phyloP scores from a whole-genome alignment of 2,888 invertebrate genomes.

The Desoria tigrina region DNA sequence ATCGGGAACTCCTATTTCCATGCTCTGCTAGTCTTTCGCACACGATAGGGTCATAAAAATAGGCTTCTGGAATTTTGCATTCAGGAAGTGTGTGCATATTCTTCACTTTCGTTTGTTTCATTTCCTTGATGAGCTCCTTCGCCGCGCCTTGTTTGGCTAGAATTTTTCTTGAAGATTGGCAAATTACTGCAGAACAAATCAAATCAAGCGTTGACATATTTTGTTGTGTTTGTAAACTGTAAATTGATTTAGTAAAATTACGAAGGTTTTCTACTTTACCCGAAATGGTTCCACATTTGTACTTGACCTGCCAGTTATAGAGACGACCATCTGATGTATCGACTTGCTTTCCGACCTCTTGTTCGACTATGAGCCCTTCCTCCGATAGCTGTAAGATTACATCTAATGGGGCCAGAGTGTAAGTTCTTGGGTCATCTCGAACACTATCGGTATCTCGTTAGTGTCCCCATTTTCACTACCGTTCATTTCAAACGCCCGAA shows the following conservation, averaged over 20 bases:
- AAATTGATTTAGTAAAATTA: background rate
- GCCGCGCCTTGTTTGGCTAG: slow-evolving; percentile 19
- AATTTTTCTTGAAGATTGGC: background rate
- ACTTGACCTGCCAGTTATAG: slow-evolving; percentile 8
- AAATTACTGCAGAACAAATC: slow-evolving; percentile 1
- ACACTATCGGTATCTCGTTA: background rate
- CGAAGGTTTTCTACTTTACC: background rate
- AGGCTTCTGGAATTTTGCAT: slow-evolving; percentile 11
- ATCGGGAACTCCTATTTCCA: background rate
- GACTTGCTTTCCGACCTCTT: background rate
- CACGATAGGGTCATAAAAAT: slow-evolving; percentile 4
- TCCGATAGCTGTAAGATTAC: slow-evolving; percentile 5
- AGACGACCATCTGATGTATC: background rate
- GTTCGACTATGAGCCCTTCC: slow-evolving; percentile 10
- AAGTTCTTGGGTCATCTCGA: no score
- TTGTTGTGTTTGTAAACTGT: no score
- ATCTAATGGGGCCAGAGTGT: background rate
- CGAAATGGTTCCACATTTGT: background rate
- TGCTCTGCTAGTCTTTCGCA: background rate
- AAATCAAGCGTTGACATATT: background rate
- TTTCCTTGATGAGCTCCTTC: slow-evolving; percentile 2
- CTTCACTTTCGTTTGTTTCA: no score
- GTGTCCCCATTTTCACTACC: background rate
- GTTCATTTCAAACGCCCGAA: background rate
- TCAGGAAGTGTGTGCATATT: background rate